Conservation (phyloP, 2,888 invertebrate genomes). For the Tetrapedia diversipes region DNA sequence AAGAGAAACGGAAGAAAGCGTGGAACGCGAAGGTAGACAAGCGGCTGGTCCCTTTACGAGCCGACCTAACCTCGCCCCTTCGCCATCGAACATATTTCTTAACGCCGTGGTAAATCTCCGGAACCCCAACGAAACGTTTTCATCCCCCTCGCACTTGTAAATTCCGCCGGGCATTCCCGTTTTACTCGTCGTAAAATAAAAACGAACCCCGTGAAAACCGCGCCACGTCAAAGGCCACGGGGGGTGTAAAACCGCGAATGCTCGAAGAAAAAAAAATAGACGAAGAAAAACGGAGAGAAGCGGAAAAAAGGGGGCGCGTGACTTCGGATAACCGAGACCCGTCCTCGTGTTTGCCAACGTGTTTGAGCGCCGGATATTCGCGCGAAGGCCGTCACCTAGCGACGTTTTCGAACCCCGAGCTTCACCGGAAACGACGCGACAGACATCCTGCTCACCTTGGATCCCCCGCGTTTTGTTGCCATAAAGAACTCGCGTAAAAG, state of each 20-base stretch:
- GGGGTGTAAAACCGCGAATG: background rate
- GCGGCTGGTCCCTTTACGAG: background rate
- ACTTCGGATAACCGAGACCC: slow-evolving; percentile 1
- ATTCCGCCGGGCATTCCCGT: background rate
- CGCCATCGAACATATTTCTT: background rate
- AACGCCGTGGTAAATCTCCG: background rate
- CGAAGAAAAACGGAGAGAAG: background rate
- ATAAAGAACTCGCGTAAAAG: background rate
- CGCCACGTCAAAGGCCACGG: background rate
- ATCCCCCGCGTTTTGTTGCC: background rate
- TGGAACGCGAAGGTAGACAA: no score
- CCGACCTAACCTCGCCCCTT: background rate
- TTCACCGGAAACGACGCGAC: background rate
- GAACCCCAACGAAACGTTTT: slow-evolving; percentile 2
- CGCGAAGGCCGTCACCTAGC: no score
- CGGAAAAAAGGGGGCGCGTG: no score
- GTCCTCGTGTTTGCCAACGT: no score
- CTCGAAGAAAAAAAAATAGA: background rate
- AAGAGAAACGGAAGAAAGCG: no score
- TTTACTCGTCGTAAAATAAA: slow-evolving; percentile 10
- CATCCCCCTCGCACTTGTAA: background rate
- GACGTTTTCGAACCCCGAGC: background rate
- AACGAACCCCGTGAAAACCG: background rate
- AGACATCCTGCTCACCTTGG: background rate
- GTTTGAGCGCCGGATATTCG: no score